These are phyloP conservation scores for Notothenia rossii DNA, from an alignment of 2,113 vertebrate species.

Conservation along the genomic window DNA sequence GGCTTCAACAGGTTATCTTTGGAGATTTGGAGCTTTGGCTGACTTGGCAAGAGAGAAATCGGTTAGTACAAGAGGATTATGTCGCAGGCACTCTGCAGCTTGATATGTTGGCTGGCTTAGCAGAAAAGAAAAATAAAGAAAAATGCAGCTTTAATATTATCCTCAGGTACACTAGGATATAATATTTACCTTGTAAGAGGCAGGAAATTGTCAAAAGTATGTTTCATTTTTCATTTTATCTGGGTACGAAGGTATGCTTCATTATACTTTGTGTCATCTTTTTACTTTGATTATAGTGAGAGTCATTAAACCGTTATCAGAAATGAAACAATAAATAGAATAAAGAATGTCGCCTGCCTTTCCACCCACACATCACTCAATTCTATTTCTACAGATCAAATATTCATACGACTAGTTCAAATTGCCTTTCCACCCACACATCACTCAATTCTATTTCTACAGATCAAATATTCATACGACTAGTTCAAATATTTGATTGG, in stretches of 20 bases:
- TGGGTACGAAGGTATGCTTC: background rate
- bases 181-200: constrained; percentile 20
- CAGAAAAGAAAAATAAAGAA: background rate
- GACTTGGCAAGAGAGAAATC: constrained; percentile 59
- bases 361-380: constrained; percentile 40
- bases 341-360: constrained; percentile 24
- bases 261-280: constrained; percentile 27
- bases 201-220: background rate
- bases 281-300: constrained; percentile 21
- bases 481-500: constrained; percentile 64
- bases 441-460: constrained; percentile 32
- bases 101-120: constrained; percentile 34
- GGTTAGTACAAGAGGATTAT: constrained; percentile 52
- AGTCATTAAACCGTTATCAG: constrained; percentile 16
- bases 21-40: constrained; percentile 69
- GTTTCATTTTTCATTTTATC: background rate
- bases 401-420: no score
- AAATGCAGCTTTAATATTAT: constrained; percentile 3
- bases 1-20: constrained; percentile 61
- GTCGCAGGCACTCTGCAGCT: constrained; percentile 20
- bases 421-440: constrained; percentile 46
- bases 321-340: constrained; percentile 43
- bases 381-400: constrained; percentile 51
- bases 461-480: constrained; percentile 62
- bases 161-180: constrained; percentile 33